Conservation (phyloP, 2,797 vertebrate species). For the Lateolabrax maculatus region DNA sequence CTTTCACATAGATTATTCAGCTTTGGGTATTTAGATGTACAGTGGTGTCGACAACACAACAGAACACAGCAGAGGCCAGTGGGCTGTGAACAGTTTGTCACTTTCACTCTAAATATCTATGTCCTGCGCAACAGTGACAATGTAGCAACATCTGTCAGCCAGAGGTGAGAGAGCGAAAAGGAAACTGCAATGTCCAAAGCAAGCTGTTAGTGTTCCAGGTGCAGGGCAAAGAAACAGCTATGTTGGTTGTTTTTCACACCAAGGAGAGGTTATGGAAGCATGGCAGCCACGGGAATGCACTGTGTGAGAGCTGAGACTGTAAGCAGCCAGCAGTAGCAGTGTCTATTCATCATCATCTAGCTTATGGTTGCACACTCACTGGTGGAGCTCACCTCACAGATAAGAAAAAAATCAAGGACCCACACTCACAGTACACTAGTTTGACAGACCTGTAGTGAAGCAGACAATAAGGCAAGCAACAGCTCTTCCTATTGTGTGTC, state of each 20-base stretch:
- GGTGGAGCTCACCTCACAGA: slow-evolving; percentile 49
- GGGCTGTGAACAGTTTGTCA: slow-evolving; percentile 20
- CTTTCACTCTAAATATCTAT: slow-evolving; percentile 19
- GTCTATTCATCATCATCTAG: slow-evolving; percentile 72
- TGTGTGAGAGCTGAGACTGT: slow-evolving; percentile 43
- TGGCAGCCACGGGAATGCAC: slow-evolving; percentile 44
- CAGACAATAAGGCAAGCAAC: slow-evolving; percentile 28
- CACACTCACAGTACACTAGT: slow-evolving; percentile 13
- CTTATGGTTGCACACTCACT: slow-evolving; percentile 50
- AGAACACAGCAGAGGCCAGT: slow-evolving; percentile 27
- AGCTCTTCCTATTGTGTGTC: slow-evolving; percentile 14
- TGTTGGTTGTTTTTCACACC: slow-evolving; percentile 64
- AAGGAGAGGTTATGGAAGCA: slow-evolving; percentile 56
- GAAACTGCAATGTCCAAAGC: slow-evolving; percentile 31
- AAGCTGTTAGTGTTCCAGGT: slow-evolving; percentile 36
- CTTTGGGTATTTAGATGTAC: slow-evolving; percentile 8
- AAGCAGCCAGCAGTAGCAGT: slow-evolving; percentile 33
- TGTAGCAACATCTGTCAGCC: slow-evolving; percentile 39
- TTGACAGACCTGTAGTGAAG: slow-evolving; percentile 30
- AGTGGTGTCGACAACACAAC: background rate
- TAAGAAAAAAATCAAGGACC: slow-evolving; percentile 66
- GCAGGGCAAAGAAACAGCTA: slow-evolving; percentile 16
- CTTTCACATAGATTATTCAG: slow-evolving; percentile 9
- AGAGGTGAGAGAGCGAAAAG: slow-evolving; percentile 14
- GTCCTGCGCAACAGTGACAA: background rate